Evolutionary conservation across 2,113 vertebrate genomes (phyloP), one percentile per base, ranked within the genome.

Genomic region (Leptosomus discolor): DNA sequence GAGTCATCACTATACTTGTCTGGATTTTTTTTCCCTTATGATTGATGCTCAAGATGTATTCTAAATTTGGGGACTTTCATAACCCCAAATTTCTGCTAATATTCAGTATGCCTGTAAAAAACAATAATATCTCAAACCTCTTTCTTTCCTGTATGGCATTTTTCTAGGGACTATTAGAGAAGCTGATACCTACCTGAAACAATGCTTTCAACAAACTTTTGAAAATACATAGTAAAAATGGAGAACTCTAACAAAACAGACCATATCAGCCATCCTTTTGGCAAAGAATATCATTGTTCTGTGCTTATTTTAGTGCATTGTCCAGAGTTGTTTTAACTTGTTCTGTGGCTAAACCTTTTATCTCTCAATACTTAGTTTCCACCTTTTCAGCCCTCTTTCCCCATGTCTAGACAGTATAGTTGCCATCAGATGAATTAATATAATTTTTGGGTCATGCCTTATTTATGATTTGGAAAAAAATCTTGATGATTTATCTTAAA

Each of bases 41-140:
- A 51, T 8, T 79, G 23, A 4, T 61, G 7, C 12, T 88, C 13
- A 57, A 41, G 32, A 21, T 24, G 8, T 63, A 76, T 94, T 41
- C 53, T 90, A 51, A 86, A 80, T 81, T 12, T 77, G 45, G 5
- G 6, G 22, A 6, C 9, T 76, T 89, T 64, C 27, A 58, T 15
- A 61, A 3, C 17, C 18, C 67, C 10, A 64, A 6, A 34, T 64
- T 64, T 84, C 70, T 82, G 22, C 10, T 36, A 39, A 50, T 57
- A 71, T n/a, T 79, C 29, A 56, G 4, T 50, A 81, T 30, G 17
- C 8, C 29, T 89, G 5, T 27, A 51, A 76, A 71, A 73, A 12
- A 0, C 6, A 67, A 36, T 11, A 87, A 37, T 43, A 89, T 7
- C 2, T 3, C 34, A 91, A 53, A 5, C 4, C 1, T 1, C 12